Percentiles rank a stretch among this genome's conserved stretches.
These are phyloP conservation scores for Adineta ricciae DNA, from an alignment of 2,888 invertebrate genomes.

Conservation along the genomic window DNA sequence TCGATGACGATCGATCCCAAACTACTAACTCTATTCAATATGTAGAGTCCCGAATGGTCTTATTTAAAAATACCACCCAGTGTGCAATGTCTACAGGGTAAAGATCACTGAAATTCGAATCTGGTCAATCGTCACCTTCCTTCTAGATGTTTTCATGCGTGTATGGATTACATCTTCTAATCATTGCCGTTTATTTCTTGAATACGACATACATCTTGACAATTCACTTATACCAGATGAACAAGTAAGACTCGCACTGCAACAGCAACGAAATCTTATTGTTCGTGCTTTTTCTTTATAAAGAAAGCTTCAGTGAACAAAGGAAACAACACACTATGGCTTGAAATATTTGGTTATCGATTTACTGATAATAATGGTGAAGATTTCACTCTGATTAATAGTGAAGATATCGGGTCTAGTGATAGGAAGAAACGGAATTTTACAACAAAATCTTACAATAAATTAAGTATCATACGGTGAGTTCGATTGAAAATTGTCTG, in stretches of 20 bases:
- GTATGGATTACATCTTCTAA: neutral
- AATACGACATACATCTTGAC: conserved; percentile 5
- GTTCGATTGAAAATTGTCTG: neutral
- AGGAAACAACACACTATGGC: neutral
- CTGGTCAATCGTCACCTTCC: too few species aligned
- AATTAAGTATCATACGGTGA: neutral
- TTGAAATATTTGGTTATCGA: conserved; percentile 8
- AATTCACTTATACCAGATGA: neutral
- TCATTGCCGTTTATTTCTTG: neutral
- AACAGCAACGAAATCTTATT: too few species aligned
- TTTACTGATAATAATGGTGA: neutral
- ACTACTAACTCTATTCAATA: neutral
- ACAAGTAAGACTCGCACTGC: too few species aligned
- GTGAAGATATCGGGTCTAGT: neutral
- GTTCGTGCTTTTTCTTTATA: neutral
- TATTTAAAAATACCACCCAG: neutral
- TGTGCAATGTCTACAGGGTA: conserved; percentile 17
- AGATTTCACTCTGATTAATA: neutral
- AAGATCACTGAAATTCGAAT: neutral
- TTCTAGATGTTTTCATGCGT: neutral
- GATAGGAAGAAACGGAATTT: neutral
- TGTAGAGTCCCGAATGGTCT: conserved; percentile 15
- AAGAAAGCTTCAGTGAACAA: neutral
- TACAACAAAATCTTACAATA: neutral
- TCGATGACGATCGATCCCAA: too few species aligned